phyloP scores from a whole-genome alignment of 2,888 invertebrate genomes.

The Dynastes hyllus region DNA sequence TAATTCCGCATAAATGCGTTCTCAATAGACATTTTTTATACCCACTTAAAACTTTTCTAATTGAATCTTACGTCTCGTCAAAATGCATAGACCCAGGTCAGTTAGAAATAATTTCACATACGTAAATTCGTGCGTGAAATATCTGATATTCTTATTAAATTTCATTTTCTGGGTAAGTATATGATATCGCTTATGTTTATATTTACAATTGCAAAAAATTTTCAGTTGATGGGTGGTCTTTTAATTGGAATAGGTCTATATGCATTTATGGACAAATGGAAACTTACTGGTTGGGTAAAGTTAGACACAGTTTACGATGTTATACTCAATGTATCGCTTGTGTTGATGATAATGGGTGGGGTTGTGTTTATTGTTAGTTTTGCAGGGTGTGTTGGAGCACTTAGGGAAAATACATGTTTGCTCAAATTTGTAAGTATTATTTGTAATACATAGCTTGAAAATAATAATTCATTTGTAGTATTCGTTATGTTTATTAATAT shows the following conservation, averaged over 20 bases:
- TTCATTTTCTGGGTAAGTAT: slow-evolving; percentile 91
- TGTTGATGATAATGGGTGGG: slow-evolving; percentile 91
- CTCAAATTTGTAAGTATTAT: slow-evolving; percentile 87
- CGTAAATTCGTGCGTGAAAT: slow-evolving; percentile 91
- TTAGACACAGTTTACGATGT: slow-evolving; percentile 92
- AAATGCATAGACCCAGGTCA: slow-evolving; percentile 40
- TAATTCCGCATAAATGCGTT: no score
- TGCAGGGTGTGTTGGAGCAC: slow-evolving; percentile 92
- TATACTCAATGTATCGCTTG: slow-evolving; percentile 90
- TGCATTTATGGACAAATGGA: slow-evolving; percentile 95
- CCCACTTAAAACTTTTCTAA: neutral
- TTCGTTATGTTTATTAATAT: slow-evolving; percentile 88
- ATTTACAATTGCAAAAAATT: slow-evolving; percentile 58
- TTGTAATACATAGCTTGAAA: slow-evolving; percentile 19
- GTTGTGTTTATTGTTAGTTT: slow-evolving; percentile 96
- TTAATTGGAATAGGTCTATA: slow-evolving; percentile 91
- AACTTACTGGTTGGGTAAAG: slow-evolving; percentile 88
- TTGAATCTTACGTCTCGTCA: neutral
- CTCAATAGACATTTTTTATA: no score
- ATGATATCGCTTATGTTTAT: slow-evolving; percentile 12
- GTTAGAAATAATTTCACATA: slow-evolving; percentile 80
- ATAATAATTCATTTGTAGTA: slow-evolving; percentile 78
- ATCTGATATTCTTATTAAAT: slow-evolving; percentile 91
- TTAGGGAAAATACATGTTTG: slow-evolving; percentile 93
- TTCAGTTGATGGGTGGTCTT: slow-evolving; percentile 90